Percentiles rank a stretch among this genome's conserved stretches.
phyloP scores from a whole-genome alignment of 2,113 vertebrate genomes.

The Caranx melampygus region DNA sequence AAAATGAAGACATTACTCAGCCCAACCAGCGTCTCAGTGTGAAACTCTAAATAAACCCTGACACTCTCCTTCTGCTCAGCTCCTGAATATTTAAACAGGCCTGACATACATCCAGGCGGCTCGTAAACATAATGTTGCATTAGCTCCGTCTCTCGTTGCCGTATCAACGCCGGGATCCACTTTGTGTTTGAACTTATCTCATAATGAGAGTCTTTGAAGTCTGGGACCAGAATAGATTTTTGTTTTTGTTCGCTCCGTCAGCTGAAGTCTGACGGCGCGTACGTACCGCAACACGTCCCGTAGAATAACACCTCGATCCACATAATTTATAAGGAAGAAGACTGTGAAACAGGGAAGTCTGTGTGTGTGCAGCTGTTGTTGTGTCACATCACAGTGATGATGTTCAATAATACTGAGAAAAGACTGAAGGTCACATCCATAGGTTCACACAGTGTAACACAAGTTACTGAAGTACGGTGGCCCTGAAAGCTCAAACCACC shows the following conservation, averaged over 20 bases:
- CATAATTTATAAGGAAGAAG: not conserved
- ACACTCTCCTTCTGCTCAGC: conserved; percentile 12
- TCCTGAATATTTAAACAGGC: conserved; percentile 53
- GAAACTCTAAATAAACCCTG: conserved; percentile 29
- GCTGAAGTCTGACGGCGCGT: too few relatives aligned
- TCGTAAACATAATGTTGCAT: conserved; percentile 31
- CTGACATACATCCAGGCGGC: not conserved
- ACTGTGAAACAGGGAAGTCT: not conserved
- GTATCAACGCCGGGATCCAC: conserved; percentile 10
- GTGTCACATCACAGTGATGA: not conserved
- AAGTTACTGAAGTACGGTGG: too few relatives aligned
- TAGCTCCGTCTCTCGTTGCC: conserved; percentile 11
- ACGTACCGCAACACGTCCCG: not conserved
- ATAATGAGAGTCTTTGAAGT: conserved; percentile 39
- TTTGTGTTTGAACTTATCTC: conserved; percentile 20
- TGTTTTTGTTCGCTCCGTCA: not conserved
- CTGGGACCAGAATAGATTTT: conserved; percentile 41
- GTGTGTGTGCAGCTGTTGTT: not conserved
- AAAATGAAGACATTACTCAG: conserved; percentile 56
- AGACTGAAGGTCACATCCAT: too few relatives aligned
- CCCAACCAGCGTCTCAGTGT: conserved; percentile 20
- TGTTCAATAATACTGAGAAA: too few relatives aligned
- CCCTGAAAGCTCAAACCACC: too few relatives aligned
- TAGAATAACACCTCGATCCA: not conserved
- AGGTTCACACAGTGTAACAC: too few relatives aligned